phyloP scores from a whole-genome alignment of 2,888 invertebrate species.

The Osedax fenrisi region DNA sequence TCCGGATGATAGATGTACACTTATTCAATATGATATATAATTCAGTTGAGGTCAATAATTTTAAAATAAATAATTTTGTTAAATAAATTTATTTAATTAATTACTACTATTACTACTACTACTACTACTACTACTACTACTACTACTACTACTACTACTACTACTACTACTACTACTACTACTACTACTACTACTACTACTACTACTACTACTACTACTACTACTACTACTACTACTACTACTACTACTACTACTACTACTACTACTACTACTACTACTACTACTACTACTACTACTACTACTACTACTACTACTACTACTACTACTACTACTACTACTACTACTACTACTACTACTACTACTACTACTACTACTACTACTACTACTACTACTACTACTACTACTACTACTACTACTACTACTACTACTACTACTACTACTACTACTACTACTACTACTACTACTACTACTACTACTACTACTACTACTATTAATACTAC shows the following conservation, averaged over 20 bases:
- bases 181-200: slow-evolving; percentile 12
- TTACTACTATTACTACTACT: slow-evolving; percentile 2
- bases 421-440: slow-evolving; percentile 22
- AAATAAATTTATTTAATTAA: too few species aligned
- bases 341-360: slow-evolving; percentile 17
- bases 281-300: slow-evolving; percentile 11
- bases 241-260: slow-evolving; percentile 11
- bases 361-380: slow-evolving; percentile 9
- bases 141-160: slow-evolving; percentile 6
- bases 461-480: slow-evolving; percentile 11
- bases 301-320: slow-evolving; percentile 8
- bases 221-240: slow-evolving; percentile 24
- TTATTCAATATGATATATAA: too few species aligned
- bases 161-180: slow-evolving; percentile 4
- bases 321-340: slow-evolving; percentile 13
- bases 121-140: slow-evolving; percentile 14
- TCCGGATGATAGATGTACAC: too few species aligned
- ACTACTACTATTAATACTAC: slow-evolving; percentile 18
- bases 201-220: slow-evolving; percentile 24
- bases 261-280: slow-evolving; percentile 17
- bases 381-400: background rate
- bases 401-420: slow-evolving; percentile 12
- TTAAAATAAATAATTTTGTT: too few species aligned
- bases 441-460: slow-evolving; percentile 18
- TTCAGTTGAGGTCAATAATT: too few species aligned